Conservation (phyloP, 2,888 invertebrate species). For the Cinara cedri region DNA sequence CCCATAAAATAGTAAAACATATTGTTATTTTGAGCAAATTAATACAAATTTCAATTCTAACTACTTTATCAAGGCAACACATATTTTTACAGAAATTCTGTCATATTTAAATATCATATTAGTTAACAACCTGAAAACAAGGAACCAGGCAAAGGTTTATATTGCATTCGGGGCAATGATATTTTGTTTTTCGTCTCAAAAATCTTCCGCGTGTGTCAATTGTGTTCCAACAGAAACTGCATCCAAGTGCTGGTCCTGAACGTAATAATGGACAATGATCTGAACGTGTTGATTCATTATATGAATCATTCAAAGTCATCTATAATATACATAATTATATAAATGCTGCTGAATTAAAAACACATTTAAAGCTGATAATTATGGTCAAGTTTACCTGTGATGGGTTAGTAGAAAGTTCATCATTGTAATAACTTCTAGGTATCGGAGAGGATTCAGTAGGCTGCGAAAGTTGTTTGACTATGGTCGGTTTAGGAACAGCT, state of each 20-base stretch:
- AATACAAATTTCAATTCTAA: too few relatives aligned
- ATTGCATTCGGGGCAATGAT: slow-evolving; percentile 88
- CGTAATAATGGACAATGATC: slow-evolving; percentile 84
- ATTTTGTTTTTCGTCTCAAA: slow-evolving; percentile 83
- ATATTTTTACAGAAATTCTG: neutral
- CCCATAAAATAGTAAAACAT: too few relatives aligned
- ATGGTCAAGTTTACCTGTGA: slow-evolving; percentile 24
- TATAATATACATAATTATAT: neutral
- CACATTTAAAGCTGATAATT: neutral
- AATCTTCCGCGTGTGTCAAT: slow-evolving; percentile 83
- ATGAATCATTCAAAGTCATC: slow-evolving; percentile 28
- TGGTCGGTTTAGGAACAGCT: slow-evolving; percentile 48
- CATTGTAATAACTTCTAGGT: slow-evolving; percentile 26
- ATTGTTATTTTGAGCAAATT: too few relatives aligned
- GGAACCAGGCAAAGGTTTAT: slow-evolving; percentile 88
- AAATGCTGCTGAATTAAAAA: neutral
- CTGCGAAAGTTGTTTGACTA: slow-evolving; percentile 53
- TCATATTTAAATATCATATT: neutral
- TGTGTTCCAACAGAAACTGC: slow-evolving; percentile 91
- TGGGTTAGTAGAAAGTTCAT: slow-evolving; percentile 7
- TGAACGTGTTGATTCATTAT: slow-evolving; percentile 65
- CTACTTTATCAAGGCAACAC: neutral
- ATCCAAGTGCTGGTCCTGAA: slow-evolving; percentile 82
- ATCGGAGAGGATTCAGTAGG: slow-evolving; percentile 24
- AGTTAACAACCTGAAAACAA: slow-evolving; percentile 74